These are phyloP conservation scores for Tipula unca DNA, from an alignment of 2,888 invertebrate species.

Conservation along the genomic window DNA sequence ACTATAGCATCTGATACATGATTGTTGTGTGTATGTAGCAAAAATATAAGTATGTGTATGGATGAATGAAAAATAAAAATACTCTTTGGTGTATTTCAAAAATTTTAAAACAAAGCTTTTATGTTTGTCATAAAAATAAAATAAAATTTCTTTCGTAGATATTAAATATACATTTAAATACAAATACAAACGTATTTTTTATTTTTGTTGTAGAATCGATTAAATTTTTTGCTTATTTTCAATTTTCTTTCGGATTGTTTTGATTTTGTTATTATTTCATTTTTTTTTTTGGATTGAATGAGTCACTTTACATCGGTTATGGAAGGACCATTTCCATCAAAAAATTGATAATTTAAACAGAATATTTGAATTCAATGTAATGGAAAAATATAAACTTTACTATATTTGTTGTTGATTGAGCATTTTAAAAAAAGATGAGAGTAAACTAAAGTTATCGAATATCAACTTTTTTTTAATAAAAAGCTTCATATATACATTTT, in stretches of 20 bases:
- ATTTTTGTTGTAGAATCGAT: background rate
- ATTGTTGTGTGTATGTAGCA: background rate
- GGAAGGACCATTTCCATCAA: background rate
- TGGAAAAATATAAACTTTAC: background rate
- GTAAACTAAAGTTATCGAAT: background rate
- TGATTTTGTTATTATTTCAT: background rate
- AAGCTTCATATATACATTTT: background rate
- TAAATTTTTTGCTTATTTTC: background rate
- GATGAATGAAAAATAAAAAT: background rate
- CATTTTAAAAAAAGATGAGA: background rate
- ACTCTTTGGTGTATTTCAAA: background rate
- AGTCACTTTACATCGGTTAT: background rate
- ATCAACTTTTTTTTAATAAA: background rate
- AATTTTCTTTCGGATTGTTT: background rate
- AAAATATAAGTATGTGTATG: background rate
- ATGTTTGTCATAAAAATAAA: background rate
- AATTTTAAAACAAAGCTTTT: background rate
- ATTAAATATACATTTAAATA: background rate
- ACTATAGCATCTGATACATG: background rate
- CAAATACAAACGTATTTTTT: background rate
- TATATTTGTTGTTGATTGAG: background rate
- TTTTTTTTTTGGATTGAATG: background rate
- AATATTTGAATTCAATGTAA: background rate
- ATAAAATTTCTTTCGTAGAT: background rate
- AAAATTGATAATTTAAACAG: background rate